These are phyloP conservation scores for Cheilosia scutellata DNA, from an alignment of 2,888 invertebrate species.

Conservation along the genomic window DNA sequence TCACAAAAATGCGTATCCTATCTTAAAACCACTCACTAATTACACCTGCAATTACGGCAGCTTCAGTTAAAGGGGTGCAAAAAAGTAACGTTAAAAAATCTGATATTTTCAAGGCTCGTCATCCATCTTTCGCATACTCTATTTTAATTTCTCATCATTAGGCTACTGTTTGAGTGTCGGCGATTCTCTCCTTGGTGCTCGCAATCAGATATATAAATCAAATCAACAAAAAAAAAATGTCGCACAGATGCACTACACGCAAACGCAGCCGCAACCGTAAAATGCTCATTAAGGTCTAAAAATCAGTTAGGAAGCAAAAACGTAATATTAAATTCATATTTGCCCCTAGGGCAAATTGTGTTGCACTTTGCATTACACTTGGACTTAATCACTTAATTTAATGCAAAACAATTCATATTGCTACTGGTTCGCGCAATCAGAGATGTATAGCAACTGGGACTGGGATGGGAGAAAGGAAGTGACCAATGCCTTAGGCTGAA, in stretches of 20 bases:
- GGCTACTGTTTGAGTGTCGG: constrained; percentile 54
- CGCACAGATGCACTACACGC: constrained; percentile 37
- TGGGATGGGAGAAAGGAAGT: constrained; percentile 46
- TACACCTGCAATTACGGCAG: constrained; percentile 55
- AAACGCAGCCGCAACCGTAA: constrained; percentile 46
- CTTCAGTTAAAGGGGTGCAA: constrained; percentile 12
- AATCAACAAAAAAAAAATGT: constrained; percentile 36
- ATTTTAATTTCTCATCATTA: constrained; percentile 70
- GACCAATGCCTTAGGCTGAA: constrained; percentile 38
- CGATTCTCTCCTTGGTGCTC: constrained; percentile 4
- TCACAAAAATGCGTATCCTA: constrained; percentile 50
- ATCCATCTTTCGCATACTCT: constrained; percentile 62
- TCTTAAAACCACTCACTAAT: constrained; percentile 56
- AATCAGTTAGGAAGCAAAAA: constrained; percentile 63
- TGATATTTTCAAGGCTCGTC: constrained; percentile 40
- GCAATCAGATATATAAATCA: constrained; percentile 40
- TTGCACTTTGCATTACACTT: constrained; percentile 31
- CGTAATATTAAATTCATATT: constrained; percentile 53
- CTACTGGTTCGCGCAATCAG: constrained; percentile 57
- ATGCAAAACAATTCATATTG: constrained; percentile 60
- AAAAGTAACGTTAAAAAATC: constrained; percentile 14
- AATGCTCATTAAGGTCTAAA: constrained; percentile 59
- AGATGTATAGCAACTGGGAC: background rate
- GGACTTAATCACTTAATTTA: constrained; percentile 68
- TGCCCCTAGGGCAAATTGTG: constrained; percentile 26